Conservation (phyloP, 2,113 vertebrate species). For the Toxotes jaculatrix region DNA sequence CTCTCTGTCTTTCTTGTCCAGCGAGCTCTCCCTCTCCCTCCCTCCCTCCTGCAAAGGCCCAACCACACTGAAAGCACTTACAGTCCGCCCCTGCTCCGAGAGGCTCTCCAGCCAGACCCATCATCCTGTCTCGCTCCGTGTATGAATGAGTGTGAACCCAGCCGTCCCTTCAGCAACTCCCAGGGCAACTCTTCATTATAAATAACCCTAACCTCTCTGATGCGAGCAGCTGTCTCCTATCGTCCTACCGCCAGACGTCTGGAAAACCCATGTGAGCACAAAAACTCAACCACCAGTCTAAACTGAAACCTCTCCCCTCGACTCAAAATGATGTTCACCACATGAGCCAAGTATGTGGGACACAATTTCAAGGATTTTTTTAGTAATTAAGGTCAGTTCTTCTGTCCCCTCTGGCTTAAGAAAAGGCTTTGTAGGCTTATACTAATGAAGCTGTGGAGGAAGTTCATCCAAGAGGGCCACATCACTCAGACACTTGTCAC, state of each 20-base stretch:
- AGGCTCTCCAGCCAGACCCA: slow-evolving; percentile 22
- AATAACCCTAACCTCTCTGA: slow-evolving; percentile 60
- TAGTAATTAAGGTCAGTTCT: slow-evolving; percentile 38
- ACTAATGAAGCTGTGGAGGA: slow-evolving; percentile 32
- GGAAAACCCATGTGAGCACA: slow-evolving; percentile 34
- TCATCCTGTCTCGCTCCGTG: slow-evolving; percentile 18
- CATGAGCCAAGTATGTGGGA: slow-evolving; percentile 29
- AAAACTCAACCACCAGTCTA: slow-evolving; percentile 28
- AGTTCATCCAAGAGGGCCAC: not conserved
- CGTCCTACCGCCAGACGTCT: slow-evolving; percentile 33
- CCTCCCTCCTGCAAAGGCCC: slow-evolving; percentile 51
- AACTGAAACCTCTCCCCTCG: slow-evolving; percentile 18
- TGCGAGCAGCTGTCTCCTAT: slow-evolving; percentile 55
- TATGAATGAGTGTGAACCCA: slow-evolving; percentile 40
- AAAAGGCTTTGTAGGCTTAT: slow-evolving; percentile 4
- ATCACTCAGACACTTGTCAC: not conserved
- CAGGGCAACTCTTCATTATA: slow-evolving; percentile 52
- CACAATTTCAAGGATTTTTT: slow-evolving; percentile 11
- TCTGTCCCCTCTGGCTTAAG: slow-evolving; percentile 17
- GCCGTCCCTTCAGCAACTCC: slow-evolving; percentile 44
- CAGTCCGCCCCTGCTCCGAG: slow-evolving; percentile 14
- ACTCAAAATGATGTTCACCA: slow-evolving; percentile 20
- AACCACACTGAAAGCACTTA: slow-evolving; percentile 46
- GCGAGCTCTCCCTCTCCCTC: slow-evolving; percentile 26
- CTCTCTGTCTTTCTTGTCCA: slow-evolving; percentile 53